Percentiles rank a stretch among this genome's conserved stretches.
These are phyloP conservation scores for Pseudorhiza aurosa DNA, from an alignment of 30 jellyfish, hydroid and myxozoan species.

Conservation along the genomic window DNA sequence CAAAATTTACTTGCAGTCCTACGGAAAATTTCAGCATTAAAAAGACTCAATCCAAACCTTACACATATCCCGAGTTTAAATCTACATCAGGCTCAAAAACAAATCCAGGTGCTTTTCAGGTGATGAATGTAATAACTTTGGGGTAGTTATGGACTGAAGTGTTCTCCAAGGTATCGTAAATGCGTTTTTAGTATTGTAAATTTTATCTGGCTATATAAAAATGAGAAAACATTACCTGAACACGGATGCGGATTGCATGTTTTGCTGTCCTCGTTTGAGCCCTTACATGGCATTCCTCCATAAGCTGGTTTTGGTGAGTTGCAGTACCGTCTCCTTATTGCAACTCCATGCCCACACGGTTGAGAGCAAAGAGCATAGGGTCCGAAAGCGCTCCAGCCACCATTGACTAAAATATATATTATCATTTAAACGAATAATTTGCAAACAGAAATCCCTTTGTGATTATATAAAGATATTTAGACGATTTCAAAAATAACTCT, in stretches of 20 bases:
- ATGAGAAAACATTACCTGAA: too few relatives aligned
- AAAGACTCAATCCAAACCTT: too few relatives aligned
- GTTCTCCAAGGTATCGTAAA: too few relatives aligned
- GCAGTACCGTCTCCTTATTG: slow-evolving; percentile 10
- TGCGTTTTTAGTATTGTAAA: too few relatives aligned
- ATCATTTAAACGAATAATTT: neutral
- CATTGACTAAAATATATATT: slow-evolving; percentile 3
- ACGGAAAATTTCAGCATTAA: neutral
- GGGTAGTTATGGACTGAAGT: too few relatives aligned
- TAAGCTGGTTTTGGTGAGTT: slow-evolving; percentile 15
- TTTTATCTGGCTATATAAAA: too few relatives aligned
- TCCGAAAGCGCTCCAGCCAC: slow-evolving; percentile 35
- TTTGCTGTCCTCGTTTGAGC: slow-evolving; percentile 17
- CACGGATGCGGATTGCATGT: slow-evolving; percentile 25
- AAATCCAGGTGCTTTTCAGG: too few relatives aligned
- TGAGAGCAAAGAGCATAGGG: slow-evolving; percentile 14
- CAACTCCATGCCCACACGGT: slow-evolving; percentile 23
- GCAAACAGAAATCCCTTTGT: neutral
- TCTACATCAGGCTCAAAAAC: too few relatives aligned
- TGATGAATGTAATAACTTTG: too few relatives aligned
- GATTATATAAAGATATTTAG: too few relatives aligned
- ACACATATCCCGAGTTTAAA: too few relatives aligned
- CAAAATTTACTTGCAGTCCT: slow-evolving; percentile 11
- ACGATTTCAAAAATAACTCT: too few relatives aligned
- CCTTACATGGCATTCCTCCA: slow-evolving; percentile 41